Evolutionary conservation across 2,113 vertebrate genomes (phyloP), one percentile per base, ranked within the genome.

Genomic region (Dasyornis broadbenti): DNA sequence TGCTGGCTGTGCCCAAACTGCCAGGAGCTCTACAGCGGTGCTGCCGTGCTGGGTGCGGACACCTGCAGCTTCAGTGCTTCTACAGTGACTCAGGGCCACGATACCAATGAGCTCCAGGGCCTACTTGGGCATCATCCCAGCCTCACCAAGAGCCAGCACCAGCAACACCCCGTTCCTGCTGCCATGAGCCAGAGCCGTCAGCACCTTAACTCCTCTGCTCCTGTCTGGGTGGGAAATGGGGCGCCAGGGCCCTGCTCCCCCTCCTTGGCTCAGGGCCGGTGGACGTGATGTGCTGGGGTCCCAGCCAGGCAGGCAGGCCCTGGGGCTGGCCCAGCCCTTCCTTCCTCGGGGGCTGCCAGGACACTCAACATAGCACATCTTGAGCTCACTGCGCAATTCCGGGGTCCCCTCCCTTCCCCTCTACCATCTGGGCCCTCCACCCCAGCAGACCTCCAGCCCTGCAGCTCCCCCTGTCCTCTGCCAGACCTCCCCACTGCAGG

Each of bases 91-190:
- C 97, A 96, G 64, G 82, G 82, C 82, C 3, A 3, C 1, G 4
- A 50, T 19, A 44, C 97, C 94, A 87, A 59, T 52, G 83, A 95
- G 94, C 68, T 78, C 83, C 1, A 26, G 35, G 47, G 78, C 57
- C 3, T 20, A n/a, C 61, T 5, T 4, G 27, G 79, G 94, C 66
- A 70, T 96, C 95, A 94, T 13, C 75, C 13, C 5, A 4, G 86
- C 89, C 82, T 44, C 8, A 22, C 40, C 66, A 2, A 60, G 63
- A 92, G 77, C 56, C 17, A 2, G 54, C 87, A 79, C 24, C 86
- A 77, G 70, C 92, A 95, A 75, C 88, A 77, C 95, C 96, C 95
- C 70, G 82, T 88, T 96, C 93, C 93, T 94, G 95, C 82, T 15
- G 1, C 37, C n/a, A 9, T 4, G 1, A 88, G 82, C 81, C n/a